A percentile compares a stretch with the other conserved stretches of the same genome.
Evolutionary conservation across 2,888 invertebrate species (phyloP).

Genomic region (Sympetrum striolatum): DNA sequence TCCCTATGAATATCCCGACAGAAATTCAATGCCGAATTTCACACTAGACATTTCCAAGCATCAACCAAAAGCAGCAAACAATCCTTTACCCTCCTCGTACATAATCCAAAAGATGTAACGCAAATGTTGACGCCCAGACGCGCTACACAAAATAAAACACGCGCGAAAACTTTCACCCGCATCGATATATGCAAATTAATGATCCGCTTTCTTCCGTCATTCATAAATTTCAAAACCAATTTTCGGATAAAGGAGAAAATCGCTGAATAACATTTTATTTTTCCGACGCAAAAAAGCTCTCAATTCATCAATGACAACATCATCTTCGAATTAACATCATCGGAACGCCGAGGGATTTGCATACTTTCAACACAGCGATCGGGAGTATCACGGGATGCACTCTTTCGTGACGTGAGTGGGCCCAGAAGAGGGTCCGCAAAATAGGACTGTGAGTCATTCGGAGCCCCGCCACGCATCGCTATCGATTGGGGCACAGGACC

Average conservation of each 20-base stretch:
- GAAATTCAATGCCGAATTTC: no score
- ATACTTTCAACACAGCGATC: background rate
- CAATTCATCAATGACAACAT: no score
- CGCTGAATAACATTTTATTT: background rate
- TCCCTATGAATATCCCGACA: no score
- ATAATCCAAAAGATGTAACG: background rate
- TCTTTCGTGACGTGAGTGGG: background rate
- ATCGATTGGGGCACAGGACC: background rate
- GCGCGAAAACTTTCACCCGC: no score
- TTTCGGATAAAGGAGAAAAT: background rate
- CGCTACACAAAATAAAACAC: background rate
- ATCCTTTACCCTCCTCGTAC: background rate
- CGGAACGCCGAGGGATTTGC: background rate
- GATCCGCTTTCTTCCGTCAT: no score
- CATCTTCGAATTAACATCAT: no score
- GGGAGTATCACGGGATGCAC: background rate
- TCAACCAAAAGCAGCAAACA: no score
- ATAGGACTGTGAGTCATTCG: constrained; percentile 1
- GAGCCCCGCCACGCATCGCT: background rate
- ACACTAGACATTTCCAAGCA: no score
- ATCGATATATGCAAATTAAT: no score
- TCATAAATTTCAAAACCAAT: no score
- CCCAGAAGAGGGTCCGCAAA: background rate
- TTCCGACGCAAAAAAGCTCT: background rate
- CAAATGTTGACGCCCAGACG: background rate